A percentile compares a stretch with the other conserved stretches of the same genome.
These are phyloP conservation scores for Perizoma affinitatum DNA, from an alignment of 2,888 invertebrate species.

Conservation along the genomic window DNA sequence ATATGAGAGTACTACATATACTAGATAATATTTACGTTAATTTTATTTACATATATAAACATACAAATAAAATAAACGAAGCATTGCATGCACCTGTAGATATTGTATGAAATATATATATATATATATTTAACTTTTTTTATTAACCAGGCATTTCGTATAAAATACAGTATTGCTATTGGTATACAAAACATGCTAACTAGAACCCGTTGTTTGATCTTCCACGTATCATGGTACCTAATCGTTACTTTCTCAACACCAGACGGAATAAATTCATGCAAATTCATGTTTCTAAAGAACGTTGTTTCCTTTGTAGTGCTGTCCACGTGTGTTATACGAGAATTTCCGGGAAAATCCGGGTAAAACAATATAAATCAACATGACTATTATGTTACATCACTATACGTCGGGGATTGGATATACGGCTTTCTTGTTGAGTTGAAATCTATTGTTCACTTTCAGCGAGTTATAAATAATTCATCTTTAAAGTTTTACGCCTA, in stretches of 20 bases:
- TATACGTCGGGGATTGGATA: slow-evolving; percentile 22
- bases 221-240: slow-evolving; percentile 3
- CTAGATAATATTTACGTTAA: too few species aligned
- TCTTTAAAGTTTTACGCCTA: too few species aligned
- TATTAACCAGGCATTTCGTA: too few species aligned
- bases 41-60: too few species aligned
- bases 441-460: too few species aligned
- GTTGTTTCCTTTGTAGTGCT: slow-evolving; percentile 31
- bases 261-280: slow-evolving; percentile 34
- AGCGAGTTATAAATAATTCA: too few species aligned
- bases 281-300: slow-evolving; percentile 33
- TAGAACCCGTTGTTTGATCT: slow-evolving; percentile 17
- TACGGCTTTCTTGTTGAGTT: not conserved
- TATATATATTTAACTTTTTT: too few species aligned
- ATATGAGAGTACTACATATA: too few species aligned
- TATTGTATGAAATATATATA: too few species aligned
- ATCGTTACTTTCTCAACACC: slow-evolving; percentile 13
- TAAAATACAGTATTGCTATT: too few species aligned
- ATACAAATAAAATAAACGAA: too few species aligned
- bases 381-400: slow-evolving; percentile 29
- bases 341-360: slow-evolving; percentile 29
- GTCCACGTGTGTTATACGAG: slow-evolving; percentile 24
- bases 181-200: slow-evolving; percentile 3
- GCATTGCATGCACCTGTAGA: too few species aligned
- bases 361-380: slow-evolving; percentile 39